These are phyloP conservation scores for Cephalopachus bancanus DNA, from an alignment of 2,797 vertebrate species.

Conservation along the genomic window DNA sequence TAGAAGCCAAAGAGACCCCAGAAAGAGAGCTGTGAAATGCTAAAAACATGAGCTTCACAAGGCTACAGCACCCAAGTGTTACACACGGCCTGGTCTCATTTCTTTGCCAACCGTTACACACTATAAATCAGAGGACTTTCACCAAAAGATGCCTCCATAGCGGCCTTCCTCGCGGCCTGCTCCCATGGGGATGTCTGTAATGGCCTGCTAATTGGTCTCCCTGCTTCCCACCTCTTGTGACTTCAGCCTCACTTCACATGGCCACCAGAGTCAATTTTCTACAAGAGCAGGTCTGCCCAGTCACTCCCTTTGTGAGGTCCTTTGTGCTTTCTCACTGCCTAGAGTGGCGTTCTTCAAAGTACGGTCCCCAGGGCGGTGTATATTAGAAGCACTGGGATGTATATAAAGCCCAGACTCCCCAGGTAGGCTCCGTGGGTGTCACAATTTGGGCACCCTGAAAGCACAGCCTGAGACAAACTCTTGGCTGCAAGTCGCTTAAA, in stretches of 20 bases:
- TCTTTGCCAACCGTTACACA: neutral
- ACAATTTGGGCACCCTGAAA: neutral
- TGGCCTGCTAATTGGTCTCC: conserved; percentile 59
- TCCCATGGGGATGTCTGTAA: conserved; percentile 27
- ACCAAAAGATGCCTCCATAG: neutral
- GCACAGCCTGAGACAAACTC: neutral
- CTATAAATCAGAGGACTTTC: conserved; percentile 56
- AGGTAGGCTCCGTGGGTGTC: accelerated
- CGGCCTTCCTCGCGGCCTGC: neutral
- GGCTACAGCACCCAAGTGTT: neutral
- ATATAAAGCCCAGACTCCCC: neutral
- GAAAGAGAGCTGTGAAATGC: neutral
- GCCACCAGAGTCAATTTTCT: neutral
- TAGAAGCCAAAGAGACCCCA: neutral
- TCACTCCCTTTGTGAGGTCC: neutral
- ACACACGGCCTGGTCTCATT: neutral
- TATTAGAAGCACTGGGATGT: neutral
- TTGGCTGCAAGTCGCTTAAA: neutral
- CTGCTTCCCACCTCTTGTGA: conserved; percentile 16
- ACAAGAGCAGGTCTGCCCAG: neutral
- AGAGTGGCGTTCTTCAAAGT: neutral
- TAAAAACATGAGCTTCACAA: neutral
- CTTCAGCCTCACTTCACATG: conserved; percentile 36
- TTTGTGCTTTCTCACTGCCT: neutral
- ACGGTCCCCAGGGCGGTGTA: neutral